These are phyloP conservation scores for Anoura caudifer DNA, from an alignment of 2,113 vertebrate species.

Conservation along the genomic window DNA sequence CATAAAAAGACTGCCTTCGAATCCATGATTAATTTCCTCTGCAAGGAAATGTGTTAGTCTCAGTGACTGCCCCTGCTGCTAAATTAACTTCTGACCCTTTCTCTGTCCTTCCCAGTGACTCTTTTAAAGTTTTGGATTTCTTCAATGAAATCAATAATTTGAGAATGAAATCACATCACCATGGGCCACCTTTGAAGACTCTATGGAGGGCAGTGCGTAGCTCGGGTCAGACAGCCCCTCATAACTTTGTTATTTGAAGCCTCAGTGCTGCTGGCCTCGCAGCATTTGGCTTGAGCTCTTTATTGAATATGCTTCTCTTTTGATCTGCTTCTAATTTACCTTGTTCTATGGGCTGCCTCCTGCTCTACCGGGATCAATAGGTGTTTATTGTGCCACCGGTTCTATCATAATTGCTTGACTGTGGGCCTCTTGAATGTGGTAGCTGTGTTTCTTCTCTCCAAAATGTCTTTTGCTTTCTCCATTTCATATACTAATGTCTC, in stretches of 20 bases:
- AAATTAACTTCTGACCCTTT: constrained; percentile 71
- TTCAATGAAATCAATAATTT: constrained; percentile 50
- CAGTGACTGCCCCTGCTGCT: constrained; percentile 15
- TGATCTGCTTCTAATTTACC: constrained; percentile 56
- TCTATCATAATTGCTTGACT: constrained; percentile 45
- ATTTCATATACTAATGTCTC: neutral
- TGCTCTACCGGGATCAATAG: neutral
- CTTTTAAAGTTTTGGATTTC: constrained; percentile 49
- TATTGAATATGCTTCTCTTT: constrained; percentile 55
- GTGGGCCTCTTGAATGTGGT: neutral
- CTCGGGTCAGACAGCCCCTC: neutral
- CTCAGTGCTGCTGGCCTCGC: neutral
- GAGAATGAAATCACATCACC: constrained; percentile 14
- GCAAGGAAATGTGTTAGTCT: constrained; percentile 43
- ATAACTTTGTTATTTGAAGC: neutral
- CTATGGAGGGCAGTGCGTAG: neutral
- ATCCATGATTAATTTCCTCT: constrained; percentile 68
- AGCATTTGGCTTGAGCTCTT: constrained; percentile 19
- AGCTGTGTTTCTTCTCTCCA: neutral
- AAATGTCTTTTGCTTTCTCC: constrained; percentile 31
- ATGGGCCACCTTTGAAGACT: constrained; percentile 22
- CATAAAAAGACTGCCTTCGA: constrained; percentile 44
- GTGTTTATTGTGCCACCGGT: constrained; percentile 29
- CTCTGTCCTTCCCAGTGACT: constrained; percentile 42
- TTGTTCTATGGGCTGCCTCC: constrained; percentile 14